Conservation (phyloP, 2,113 vertebrate species). For the Machaerirhynchus nigripectus region DNA sequence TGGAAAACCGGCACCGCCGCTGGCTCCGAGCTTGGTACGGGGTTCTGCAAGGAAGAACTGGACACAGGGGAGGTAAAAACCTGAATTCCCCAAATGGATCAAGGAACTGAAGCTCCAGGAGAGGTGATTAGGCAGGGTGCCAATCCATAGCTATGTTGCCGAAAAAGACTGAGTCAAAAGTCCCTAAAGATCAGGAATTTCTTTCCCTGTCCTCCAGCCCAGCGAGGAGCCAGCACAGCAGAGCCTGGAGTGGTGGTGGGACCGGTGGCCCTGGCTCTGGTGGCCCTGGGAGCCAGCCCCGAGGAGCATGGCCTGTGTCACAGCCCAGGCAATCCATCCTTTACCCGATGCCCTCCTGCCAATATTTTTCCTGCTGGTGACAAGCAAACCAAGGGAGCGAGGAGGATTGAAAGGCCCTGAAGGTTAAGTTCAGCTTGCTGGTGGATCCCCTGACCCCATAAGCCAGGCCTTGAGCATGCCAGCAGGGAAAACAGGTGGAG, state of each 20-base stretch:
- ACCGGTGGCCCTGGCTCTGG: neutral
- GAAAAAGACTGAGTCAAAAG: neutral
- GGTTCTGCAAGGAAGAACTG: neutral
- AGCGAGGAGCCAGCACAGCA: neutral
- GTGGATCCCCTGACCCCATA: neutral
- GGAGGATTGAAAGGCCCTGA: neutral
- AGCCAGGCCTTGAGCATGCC: neutral
- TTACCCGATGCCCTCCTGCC: neutral
- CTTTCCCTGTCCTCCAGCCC: neutral
- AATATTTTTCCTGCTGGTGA: neutral
- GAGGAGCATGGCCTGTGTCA: neutral
- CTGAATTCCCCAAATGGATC: neutral
- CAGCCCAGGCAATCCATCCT: neutral
- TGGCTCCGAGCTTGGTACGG: fast-evolving
- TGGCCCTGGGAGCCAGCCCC: neutral
- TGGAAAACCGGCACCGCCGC: fast-evolving
- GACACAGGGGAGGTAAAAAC: neutral
- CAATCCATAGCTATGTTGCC: neutral
- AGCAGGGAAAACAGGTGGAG: neutral
- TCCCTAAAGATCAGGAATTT: neutral
- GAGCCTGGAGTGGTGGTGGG: neutral
- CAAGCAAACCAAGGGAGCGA: neutral
- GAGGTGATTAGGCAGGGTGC: neutral
- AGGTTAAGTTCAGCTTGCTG: neutral
- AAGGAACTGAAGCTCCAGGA: neutral